Conservation (phyloP, 1,140 invertebrate genomes). For the Sipha flava region DNA sequence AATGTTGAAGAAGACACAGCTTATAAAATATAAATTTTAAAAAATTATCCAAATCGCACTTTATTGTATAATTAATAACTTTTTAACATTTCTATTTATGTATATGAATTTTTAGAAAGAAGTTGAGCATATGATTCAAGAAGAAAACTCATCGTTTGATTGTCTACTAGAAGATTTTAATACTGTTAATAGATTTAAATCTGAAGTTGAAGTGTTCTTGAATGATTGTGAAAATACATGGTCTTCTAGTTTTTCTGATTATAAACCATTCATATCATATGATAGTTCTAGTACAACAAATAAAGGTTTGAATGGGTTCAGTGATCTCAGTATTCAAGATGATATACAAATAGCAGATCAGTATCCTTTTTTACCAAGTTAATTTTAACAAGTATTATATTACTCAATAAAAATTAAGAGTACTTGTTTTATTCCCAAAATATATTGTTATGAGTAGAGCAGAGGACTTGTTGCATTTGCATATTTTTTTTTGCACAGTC, state of each 20-base stretch:
- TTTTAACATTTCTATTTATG: no score
- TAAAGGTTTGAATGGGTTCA: neutral
- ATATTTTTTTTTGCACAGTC: no score
- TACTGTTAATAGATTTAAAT: neutral
- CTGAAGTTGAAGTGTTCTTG: neutral
- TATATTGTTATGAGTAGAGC: no score
- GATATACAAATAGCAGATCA: neutral
- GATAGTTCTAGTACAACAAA: neutral
- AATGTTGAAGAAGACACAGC: no score
- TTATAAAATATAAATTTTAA: no score
- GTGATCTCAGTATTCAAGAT: neutral
- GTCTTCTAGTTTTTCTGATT: neutral
- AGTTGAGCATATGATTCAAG: neutral
- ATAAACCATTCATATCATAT: neutral
- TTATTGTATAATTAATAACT: no score
- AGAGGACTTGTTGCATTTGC: no score
- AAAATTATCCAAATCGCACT: no score
- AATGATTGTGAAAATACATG: neutral
- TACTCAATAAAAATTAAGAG: no score
- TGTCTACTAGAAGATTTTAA: slow-evolving; percentile 20
- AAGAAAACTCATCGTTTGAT: no score
- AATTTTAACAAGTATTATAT: no score
- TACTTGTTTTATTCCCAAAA: no score
- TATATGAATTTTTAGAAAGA: neutral
- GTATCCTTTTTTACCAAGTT: slow-evolving; percentile 2